Percentiles rank a stretch among this genome's conserved stretches.
Conservation (phyloP, 2,113 vertebrate species). For the Seriola quinqueradiata region DNA sequence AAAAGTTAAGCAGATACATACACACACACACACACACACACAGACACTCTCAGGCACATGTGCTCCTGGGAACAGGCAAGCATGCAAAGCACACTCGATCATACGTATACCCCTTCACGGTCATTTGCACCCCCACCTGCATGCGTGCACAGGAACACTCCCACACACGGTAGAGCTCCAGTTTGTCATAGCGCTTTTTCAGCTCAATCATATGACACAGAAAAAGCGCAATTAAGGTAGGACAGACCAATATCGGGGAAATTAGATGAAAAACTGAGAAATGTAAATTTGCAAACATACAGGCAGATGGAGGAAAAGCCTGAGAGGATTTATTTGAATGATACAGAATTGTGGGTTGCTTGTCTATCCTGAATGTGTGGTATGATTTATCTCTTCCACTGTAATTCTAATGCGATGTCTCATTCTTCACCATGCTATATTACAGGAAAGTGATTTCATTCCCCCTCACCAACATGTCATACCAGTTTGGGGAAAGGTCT, state of each 20-base stretch:
- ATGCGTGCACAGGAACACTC: slow-evolving; percentile 20
- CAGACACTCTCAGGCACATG: slow-evolving; percentile 3
- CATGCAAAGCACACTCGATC: slow-evolving; percentile 8
- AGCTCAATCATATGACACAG: not conserved
- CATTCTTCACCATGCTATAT: slow-evolving; percentile 4
- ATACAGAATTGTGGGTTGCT: slow-evolving; percentile 4
- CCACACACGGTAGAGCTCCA: not conserved
- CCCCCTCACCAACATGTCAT: not conserved
- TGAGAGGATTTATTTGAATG: slow-evolving; percentile 43
- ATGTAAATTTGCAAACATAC: slow-evolving; percentile 14
- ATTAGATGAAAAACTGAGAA: slow-evolving; percentile 11
- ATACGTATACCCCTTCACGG: slow-evolving; percentile 7
- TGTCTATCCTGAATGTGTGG: slow-evolving; percentile 17
- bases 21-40: no score
- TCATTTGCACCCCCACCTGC: slow-evolving; percentile 40
- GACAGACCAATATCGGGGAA: slow-evolving; percentile 8
- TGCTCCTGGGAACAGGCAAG: slow-evolving; percentile 16
- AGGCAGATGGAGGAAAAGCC: slow-evolving; percentile 16
- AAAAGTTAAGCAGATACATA: slow-evolving; percentile 5
- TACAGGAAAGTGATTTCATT: slow-evolving; percentile 25
- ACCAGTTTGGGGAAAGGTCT: not conserved
- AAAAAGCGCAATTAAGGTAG: slow-evolving; percentile 15
- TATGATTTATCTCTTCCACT: slow-evolving; percentile 9
- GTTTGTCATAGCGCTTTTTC: slow-evolving; percentile 13
- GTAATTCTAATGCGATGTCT: slow-evolving; percentile 24